Evolutionary conservation across 2,888 invertebrate species (phyloP), one percentile per base, ranked within the genome.

Genomic region (Nymphalis polychloros): DNA sequence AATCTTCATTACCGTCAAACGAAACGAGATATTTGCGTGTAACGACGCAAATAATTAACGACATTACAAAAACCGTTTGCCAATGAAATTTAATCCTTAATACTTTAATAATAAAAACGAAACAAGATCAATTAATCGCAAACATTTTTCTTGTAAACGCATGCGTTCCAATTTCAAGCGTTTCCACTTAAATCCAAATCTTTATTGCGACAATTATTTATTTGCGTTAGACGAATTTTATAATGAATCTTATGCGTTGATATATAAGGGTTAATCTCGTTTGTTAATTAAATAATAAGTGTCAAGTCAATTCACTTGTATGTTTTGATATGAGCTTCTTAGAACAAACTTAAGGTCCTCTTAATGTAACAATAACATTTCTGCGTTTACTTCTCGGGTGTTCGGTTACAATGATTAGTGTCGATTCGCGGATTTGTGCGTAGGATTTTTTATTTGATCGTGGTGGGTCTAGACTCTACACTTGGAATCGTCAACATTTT

Each of bases 391-490:
- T 79, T 78, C 75, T 68, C 67, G 73, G 53, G 88, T 89, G 79
- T 90, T 81, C 76, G 73, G 84, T 90, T 89, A 86, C 89, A 67
- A 66, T 65, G 71, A 69, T 78, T 73, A 82, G 82, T 72, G 60
- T 81, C 78, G 80, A 79, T 88, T 88, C 85, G 86, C 82, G 84
- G 89, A 89, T 88, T 85, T 86, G 86, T 89, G 89, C 87, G 89
- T 89, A 86, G 83, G 85, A 74, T 76, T 41, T 81, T 81, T 75
- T 76, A 76, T 79, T 80, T 76, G 79, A 79, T 75, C 77, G 79
- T 75, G 82, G 84, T 82, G 73, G 83, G 82, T 79, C 78, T 70
- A 64, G 31, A 41, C 41, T 13, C 13, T 41, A 41, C 41, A 41
- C 41, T 41, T 41, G 41, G 41, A 41, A 41, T 41, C 41, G 41